Percentiles rank a stretch among this genome's conserved stretches.
Evolutionary conservation across 2,888 invertebrate species (phyloP).

Genomic region (Diloba caeruleocephala): DNA sequence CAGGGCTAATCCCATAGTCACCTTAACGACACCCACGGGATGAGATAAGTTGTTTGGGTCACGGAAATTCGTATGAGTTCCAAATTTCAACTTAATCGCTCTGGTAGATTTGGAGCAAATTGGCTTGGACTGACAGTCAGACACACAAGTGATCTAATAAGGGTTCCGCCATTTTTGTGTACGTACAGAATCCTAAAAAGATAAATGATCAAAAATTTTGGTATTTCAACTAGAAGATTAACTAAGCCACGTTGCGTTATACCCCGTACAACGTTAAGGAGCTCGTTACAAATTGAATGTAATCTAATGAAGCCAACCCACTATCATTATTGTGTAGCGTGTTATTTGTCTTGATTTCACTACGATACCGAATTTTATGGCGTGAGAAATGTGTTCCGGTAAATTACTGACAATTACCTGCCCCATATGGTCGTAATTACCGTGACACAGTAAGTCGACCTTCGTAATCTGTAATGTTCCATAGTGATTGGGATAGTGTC

Average conservation of each 20-base stretch:
- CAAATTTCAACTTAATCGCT: too few species aligned
- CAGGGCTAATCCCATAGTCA: too few species aligned
- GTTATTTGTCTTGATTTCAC: slow-evolving; percentile 24
- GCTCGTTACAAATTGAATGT: slow-evolving; percentile 7
- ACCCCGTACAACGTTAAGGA: neutral
- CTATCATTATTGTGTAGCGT: slow-evolving; percentile 5
- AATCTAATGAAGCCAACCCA: slow-evolving; percentile 1
- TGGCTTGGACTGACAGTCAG: too few species aligned
- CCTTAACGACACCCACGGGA: too few species aligned
- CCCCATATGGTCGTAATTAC: slow-evolving; percentile 14
- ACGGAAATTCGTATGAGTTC: too few species aligned
- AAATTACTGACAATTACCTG: slow-evolving; percentile 19
- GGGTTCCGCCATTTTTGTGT: too few species aligned
- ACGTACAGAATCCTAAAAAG: too few species aligned
- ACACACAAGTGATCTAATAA: too few species aligned
- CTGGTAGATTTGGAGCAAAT: too few species aligned
- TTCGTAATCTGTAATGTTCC: neutral
- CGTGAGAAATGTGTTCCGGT: slow-evolving; percentile 17
- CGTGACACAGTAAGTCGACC: slow-evolving; percentile 1
- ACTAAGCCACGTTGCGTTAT: neutral
- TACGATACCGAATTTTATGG: slow-evolving; percentile 9
- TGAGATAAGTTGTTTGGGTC: too few species aligned
- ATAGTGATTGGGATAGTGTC: neutral
- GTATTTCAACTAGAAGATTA: too few species aligned
- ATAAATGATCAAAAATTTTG: too few species aligned